These are phyloP conservation scores for Corythornis leucogaster DNA, from an alignment of 2,797 vertebrate genomes.

Conservation along the genomic window DNA sequence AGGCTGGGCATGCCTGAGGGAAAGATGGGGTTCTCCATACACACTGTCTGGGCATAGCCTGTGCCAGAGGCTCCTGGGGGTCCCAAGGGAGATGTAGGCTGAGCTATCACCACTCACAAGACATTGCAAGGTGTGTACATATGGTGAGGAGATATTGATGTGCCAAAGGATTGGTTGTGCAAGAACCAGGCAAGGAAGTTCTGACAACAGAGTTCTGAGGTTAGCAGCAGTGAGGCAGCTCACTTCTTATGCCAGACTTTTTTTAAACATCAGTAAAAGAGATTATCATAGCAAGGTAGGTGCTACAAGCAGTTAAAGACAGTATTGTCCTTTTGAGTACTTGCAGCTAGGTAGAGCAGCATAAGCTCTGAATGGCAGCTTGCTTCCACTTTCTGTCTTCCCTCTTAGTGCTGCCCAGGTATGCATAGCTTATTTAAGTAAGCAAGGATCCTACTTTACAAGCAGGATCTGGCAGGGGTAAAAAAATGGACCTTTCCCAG, in stretches of 20 bases:
- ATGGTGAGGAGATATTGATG: not conserved
- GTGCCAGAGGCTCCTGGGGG: not conserved
- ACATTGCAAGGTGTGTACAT: not conserved
- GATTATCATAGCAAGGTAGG: not conserved
- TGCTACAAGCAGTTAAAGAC: too few relatives aligned
- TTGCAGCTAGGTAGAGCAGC: not conserved
- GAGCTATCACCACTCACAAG: not conserved
- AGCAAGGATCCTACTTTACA: not conserved
- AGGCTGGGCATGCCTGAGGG: too few relatives aligned
- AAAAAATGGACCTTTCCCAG: not conserved
- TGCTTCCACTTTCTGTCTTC: not conserved
- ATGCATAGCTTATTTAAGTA: accelerated
- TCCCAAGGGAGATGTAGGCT: not conserved
- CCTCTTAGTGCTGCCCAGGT: not conserved
- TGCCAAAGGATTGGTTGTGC: not conserved
- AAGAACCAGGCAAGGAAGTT: not conserved
- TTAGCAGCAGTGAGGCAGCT: not conserved
- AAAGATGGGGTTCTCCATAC: not conserved
- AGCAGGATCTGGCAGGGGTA: not conserved
- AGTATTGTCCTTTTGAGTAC: not conserved
- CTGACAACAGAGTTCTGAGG: not conserved
- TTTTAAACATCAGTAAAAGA: not conserved
- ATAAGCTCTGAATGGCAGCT: not conserved
- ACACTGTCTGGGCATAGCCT: not conserved
- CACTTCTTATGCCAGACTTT: not conserved